Base-by-base conservation (phyloP, 2,888 invertebrate genomes). In the Yponomeuta cagnagella region DNA sequence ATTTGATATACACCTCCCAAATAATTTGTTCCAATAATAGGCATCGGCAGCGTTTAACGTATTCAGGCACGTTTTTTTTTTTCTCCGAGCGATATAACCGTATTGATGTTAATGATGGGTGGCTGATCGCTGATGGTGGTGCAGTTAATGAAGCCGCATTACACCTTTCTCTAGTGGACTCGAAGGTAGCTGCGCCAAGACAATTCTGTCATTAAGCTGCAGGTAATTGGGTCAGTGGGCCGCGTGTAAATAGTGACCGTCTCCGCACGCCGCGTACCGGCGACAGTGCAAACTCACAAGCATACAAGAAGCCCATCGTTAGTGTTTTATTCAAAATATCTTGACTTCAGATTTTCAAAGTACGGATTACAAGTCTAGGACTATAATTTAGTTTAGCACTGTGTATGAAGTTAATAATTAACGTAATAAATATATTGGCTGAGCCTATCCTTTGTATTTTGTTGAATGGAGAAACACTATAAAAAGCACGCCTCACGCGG, bases 191-290 rank as follows among this genome's bases (percentile, higher is more conserved):
- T 15, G 79, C 81, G 90, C 89, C 90, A 89, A 90, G 87, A 89
- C 85, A 84, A 81, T 83, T 89, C 88, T 88, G 90, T 88, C 89
- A 90, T 87, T 89, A 87, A 84, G 86, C 81, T 80, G 80, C 80
- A 80, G 83, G 84, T 86, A 92, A 90, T 86, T 86, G 82, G 92
- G 92, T 90, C 81, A 92, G 87, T 90, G 79, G 92, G 86, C 80
- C 90, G 82, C 80, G 81, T 81, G 82, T 79, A 84, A 82, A 78
- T 81, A 79, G 77, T 78, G 83, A 85, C 88, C 88, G 88, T 37
- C 52, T 58, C 43, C 69, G 68, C 67, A 67, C 67, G 67, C n/a
- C 58, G 52, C 37, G 67, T 10, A n/a, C 67, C 1, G 37, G 37
- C 43, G 67, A 67, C 33, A 33, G 43, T 8, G 43, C 8, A 6